Base-by-base conservation (phyloP, 1,140 invertebrate species). In the Drosophila lowei region DNA sequence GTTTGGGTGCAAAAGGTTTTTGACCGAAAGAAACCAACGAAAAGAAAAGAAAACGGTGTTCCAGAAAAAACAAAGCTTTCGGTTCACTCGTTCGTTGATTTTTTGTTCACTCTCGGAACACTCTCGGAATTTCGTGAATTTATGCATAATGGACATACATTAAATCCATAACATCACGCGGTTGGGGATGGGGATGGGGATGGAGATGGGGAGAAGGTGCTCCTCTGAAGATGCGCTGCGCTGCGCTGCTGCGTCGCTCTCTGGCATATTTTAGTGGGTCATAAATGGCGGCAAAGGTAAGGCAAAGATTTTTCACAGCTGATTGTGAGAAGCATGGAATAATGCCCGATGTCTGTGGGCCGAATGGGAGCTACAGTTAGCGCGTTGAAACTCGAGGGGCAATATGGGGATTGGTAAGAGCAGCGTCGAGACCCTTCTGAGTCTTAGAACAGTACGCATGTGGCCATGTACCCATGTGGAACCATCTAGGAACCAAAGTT, bases 101-200 rank as follows among this genome's bases (percentile, higher is more conserved):
- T 38, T 38, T 38, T 38, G 11, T 28, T 28, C 21, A 23, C 21
- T 28, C 6, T 30, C 58, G 83, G 81, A 72, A 84, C 23, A 25
- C 23, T 28, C 6, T 30, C 58, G 83, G 81, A 72, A 84, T 84
- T 88, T 89, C 71, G 80, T 89, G 86, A 89, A 89, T 89, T 89
- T 89, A 85, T 89, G 86, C 85, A 89, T 89, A 89, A 89, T 89
- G 78, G 62, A 64, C 28, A 49, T 77, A 76, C 85, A 89, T 89
- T 89, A 89, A 81, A 89, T 85, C 81, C 86, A 89, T 89, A 89
- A 89, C 79, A 70, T 80, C 49, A 67, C 48, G 66, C 50, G 34
- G 34, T 4, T 13, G 34, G 11, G 3, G 11, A 38, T 4, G 34
- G 30, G 30, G 5, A 6, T 1, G 23, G 23, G 23, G 23, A 25